phyloP scores from a whole-genome alignment of 1,140 invertebrate species.

The Lanistes nyassanus region DNA sequence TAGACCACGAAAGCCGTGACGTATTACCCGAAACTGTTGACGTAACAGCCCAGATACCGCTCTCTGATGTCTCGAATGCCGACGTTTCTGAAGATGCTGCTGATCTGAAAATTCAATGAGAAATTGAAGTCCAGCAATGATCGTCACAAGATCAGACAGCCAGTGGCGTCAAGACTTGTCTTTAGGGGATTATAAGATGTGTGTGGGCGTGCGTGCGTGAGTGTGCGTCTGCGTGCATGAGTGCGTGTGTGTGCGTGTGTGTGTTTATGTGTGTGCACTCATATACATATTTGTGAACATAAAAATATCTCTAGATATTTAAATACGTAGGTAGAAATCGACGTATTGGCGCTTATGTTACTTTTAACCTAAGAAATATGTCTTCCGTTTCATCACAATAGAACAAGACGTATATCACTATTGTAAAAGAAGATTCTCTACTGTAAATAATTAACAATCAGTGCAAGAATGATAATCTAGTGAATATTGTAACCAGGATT shows the following conservation, averaged over 20 bases:
- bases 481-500: neutral
- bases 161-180: neutral
- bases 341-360: no score
- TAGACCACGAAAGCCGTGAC: no score
- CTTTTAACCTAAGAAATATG: no score
- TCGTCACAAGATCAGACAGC: neutral
- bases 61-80: conserved; percentile 9
- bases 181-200: neutral
- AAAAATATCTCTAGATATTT: neutral
- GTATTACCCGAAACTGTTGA: conserved; percentile 2
- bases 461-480: neutral
- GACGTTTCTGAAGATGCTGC: conserved; percentile 5
- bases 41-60: neutral
- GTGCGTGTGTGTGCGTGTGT: conserved; percentile 1
- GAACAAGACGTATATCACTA: neutral
- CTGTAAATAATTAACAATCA: no score
- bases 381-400: no score
- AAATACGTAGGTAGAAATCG: neutral
- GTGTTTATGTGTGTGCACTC: conserved; percentile 7
- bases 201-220: no score
- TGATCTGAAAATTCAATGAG: neutral
- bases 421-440: neutral
- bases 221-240: neutral
- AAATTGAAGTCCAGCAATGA: neutral
- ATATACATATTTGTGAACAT: conserved; percentile 5